phyloP scores from a whole-genome alignment of 1,140 invertebrate species.

The Branchinecta lindahli region DNA sequence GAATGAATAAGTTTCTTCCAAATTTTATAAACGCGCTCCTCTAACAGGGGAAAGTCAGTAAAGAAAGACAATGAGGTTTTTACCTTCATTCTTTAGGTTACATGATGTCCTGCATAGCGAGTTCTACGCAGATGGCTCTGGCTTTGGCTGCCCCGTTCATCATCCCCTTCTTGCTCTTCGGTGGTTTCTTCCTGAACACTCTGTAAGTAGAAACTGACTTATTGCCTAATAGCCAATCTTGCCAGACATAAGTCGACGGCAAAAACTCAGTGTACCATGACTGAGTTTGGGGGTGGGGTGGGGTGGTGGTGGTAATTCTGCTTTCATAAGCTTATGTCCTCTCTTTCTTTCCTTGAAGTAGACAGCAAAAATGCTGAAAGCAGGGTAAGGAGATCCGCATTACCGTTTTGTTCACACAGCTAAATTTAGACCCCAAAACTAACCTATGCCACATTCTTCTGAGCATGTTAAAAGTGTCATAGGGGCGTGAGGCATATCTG shows the following conservation, averaged over 20 bases:
- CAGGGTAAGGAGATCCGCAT: no score
- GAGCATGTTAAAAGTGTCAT: no score
- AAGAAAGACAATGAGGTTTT: no score
- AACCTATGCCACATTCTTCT: no score
- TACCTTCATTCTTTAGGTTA: conserved; percentile 46
- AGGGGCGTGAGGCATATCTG: no score
- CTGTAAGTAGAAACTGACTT: conserved; percentile 42
- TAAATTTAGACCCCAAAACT: no score
- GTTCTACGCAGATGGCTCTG: conserved; percentile 62
- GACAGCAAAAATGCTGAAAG: no score
- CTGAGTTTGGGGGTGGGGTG: background rate
- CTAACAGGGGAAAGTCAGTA: no score
- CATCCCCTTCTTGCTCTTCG: conserved; percentile 83
- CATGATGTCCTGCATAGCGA: conserved; percentile 68
- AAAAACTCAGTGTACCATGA: background rate
- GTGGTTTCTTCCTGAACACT: conserved; percentile 86
- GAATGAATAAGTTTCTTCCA: no score
- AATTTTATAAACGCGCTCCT: no score
- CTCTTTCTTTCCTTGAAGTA: background rate
- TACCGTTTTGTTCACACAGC: no score
- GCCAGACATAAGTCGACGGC: background rate
- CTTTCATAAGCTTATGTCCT: background rate
- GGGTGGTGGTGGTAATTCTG: background rate
- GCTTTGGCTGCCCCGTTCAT: conserved; percentile 76
- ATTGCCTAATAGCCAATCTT: background rate